A percentile compares a stretch with the other conserved stretches of the same genome.
phyloP scores from a whole-genome alignment of 1,140 invertebrate species.

The Lepidurus couesii region DNA sequence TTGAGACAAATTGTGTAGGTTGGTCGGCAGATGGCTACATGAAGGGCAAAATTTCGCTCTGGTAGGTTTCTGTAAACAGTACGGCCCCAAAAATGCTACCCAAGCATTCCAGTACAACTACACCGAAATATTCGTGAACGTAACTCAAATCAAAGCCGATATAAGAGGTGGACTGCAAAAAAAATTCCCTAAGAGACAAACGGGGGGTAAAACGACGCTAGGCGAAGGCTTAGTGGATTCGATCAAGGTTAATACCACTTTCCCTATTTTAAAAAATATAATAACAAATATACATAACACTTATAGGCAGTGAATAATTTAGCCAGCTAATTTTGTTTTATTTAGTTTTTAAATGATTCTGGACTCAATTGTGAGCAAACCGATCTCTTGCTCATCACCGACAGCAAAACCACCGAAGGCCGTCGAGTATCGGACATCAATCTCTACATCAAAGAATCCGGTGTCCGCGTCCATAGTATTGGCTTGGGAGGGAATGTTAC shows the following conservation, averaged over 20 bases:
- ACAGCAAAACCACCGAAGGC: not conserved
- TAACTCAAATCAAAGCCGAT: not conserved
- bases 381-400: not conserved
- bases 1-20: not conserved
- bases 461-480: not conserved
- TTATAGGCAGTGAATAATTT: no score
- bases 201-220: not conserved
- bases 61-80: not conserved
- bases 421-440: not conserved
- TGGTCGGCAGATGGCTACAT: not conserved
- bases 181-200: not conserved
- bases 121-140: not conserved
- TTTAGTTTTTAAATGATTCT: not conserved
- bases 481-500: constrained; percentile 6
- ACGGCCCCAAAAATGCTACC: not conserved
- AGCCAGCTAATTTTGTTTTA: not conserved
- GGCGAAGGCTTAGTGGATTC: not conserved
- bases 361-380: not conserved
- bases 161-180: not conserved
- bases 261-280: not conserved
- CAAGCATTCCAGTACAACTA: not conserved
- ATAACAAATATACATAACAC: not conserved
- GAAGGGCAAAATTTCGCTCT: not conserved
- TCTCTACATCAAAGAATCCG: not conserved
- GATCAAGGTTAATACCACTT: not conserved